A percentile compares a stretch with the other conserved stretches of the same genome.
Conservation (phyloP, 2,113 vertebrate genomes). For the Limnothrissa miodon region DNA sequence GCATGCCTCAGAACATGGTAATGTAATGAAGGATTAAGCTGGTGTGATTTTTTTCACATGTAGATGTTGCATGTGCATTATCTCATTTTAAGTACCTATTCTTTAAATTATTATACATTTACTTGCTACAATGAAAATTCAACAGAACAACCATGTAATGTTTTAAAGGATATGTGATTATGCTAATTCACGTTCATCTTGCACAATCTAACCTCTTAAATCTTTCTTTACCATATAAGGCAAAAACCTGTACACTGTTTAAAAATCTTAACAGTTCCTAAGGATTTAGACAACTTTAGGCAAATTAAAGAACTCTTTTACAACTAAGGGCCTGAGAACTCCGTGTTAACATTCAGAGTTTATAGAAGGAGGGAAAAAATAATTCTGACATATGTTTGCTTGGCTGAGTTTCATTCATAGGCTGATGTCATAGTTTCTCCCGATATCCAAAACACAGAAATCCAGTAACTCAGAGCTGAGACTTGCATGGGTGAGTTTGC, state of each 20-base stretch:
- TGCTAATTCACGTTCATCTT: neutral
- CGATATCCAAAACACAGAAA: slow-evolving; percentile 46
- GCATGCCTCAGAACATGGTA: neutral
- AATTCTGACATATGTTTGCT: slow-evolving; percentile 47
- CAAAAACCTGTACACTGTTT: neutral
- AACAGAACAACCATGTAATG: neutral
- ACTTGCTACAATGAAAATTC: neutral
- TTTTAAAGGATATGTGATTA: neutral
- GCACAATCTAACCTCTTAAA: neutral
- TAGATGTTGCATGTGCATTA: neutral
- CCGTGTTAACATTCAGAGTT: slow-evolving; percentile 41
- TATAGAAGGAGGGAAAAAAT: slow-evolving; percentile 25
- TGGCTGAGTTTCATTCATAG: slow-evolving; percentile 55
- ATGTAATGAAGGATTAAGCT: neutral
- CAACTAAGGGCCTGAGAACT: slow-evolving; percentile 36
- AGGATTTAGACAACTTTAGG: slow-evolving; percentile 10
- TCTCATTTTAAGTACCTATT: neutral
- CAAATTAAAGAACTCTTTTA: slow-evolving; percentile 38
- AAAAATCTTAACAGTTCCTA: neutral
- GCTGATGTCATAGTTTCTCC: slow-evolving; percentile 60
- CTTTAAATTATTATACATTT: neutral
- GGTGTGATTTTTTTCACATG: neutral
- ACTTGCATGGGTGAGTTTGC: slow-evolving; percentile 39
- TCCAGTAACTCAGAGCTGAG: slow-evolving; percentile 47
- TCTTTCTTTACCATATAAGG: neutral